phyloP scores from a whole-genome alignment of 2,113 vertebrate species.

The Pontoporia blainvillei region DNA sequence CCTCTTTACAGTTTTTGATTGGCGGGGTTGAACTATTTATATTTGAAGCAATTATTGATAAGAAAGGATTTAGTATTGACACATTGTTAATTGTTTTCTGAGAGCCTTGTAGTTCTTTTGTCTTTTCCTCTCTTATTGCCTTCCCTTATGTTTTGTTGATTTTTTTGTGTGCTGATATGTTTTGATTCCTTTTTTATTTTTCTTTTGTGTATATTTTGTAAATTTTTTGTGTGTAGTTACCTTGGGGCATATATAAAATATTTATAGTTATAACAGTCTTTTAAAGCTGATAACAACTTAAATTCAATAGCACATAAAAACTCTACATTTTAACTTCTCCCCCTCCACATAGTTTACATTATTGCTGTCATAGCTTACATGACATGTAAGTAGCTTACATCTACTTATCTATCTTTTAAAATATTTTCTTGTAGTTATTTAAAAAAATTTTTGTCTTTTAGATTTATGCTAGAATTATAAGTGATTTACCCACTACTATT shows the following conservation, averaged over 20 bases:
- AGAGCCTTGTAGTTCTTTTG: too few relatives aligned
- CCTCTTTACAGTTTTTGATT: too few relatives aligned
- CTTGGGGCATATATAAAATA: neutral
- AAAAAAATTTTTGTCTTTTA: neutral
- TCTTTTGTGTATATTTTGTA: too few relatives aligned
- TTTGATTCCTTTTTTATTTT: too few relatives aligned
- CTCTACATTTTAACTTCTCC: neutral
- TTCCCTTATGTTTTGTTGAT: too few relatives aligned
- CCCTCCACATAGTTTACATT: neutral
- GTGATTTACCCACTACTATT: neutral
- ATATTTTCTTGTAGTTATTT: neutral
- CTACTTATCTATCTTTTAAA: neutral
- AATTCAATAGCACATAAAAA: neutral
- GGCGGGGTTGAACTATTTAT: too few relatives aligned
- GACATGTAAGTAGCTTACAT: neutral
- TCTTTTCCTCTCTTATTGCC: too few relatives aligned
- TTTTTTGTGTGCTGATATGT: too few relatives aligned
- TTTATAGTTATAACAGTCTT: neutral
- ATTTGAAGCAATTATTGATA: too few relatives aligned
- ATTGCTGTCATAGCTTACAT: neutral
- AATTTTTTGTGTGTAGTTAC: too few relatives aligned
- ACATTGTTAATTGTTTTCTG: too few relatives aligned
- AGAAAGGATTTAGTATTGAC: too few relatives aligned
- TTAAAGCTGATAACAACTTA: neutral
- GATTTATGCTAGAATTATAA: neutral